These are phyloP conservation scores for Bombus impatiens DNA, from an alignment of 1,140 invertebrate species.

Conservation along the genomic window DNA sequence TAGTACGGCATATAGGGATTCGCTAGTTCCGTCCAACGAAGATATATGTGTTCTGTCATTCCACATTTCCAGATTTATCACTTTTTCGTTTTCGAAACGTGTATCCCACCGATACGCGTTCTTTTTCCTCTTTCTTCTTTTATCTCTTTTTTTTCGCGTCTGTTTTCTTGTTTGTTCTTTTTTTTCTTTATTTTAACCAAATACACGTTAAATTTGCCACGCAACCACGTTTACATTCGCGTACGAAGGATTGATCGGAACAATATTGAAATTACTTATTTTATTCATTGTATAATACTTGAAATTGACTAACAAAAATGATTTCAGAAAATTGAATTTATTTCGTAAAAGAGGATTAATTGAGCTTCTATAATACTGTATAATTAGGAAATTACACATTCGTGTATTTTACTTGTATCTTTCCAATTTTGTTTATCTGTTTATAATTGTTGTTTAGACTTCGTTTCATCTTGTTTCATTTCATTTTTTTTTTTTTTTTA, in stretches of 20 bases:
- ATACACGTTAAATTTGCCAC: conserved; percentile 23
- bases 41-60: conserved; percentile 67
- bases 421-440: too few species aligned
- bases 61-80: conserved; percentile 69
- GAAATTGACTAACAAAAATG: neutral
- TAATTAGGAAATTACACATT: neutral
- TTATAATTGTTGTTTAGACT: too few species aligned
- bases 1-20: conserved; percentile 67
- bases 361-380: fast-evolving
- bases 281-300: neutral
- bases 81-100: conserved; percentile 68
- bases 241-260: conserved; percentile 29
- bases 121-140: conserved; percentile 11
- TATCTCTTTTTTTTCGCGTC: neutral
- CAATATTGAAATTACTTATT: neutral
- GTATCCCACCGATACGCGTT: conserved; percentile 33
- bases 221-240: conserved; percentile 5
- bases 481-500: too few species aligned
- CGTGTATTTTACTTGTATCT: neutral
- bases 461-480: too few species aligned
- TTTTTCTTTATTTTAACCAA: conserved; percentile 3
- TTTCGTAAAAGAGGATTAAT: neutral
- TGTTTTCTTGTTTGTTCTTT: conserved; percentile 9
- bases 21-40: conserved; percentile 66
- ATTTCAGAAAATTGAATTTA: neutral